phyloP scores from a whole-genome alignment of 1,140 invertebrate species.

The Whitmania pigra region DNA sequence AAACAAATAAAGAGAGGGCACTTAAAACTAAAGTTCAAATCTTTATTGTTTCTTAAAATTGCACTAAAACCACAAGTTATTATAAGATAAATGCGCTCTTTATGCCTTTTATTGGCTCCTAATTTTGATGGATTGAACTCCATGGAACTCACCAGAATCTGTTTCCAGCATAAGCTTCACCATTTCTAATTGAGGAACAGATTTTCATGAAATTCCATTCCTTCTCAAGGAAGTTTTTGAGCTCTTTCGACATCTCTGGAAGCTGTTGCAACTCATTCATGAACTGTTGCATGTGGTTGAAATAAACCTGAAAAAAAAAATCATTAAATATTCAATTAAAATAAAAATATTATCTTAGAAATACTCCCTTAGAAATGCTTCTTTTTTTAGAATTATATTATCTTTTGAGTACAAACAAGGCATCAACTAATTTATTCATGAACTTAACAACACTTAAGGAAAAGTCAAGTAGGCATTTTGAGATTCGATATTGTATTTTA shows the following conservation, averaged over 20 bases:
- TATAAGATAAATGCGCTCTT: no score
- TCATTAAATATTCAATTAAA: no score
- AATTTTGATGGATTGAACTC: not conserved
- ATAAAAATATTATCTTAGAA: no score
- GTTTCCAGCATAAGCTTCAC: conserved; percentile 52
- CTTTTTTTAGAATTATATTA: conserved; percentile 23
- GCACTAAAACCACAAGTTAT: no score
- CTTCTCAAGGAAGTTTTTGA: conserved; percentile 64
- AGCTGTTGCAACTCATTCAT: conserved; percentile 56
- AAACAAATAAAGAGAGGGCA: no score
- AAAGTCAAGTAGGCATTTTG: not conserved
- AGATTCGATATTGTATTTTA: no score
- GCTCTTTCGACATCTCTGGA: conserved; percentile 45
- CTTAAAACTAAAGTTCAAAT: no score
- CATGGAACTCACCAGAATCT: conserved; percentile 52
- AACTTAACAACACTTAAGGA: not conserved
- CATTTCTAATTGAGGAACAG: conserved; percentile 56
- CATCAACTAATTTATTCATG: not conserved
- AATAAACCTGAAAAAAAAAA: conserved; percentile 50
- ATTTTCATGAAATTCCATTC: conserved; percentile 67
- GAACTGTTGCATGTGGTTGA: conserved; percentile 61
- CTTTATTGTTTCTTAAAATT: no score
- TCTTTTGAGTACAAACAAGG: not conserved
- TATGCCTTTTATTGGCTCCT: no score
- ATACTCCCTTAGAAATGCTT: no score